phyloP scores from a whole-genome alignment of 2,888 invertebrate species.

The Agriopis aurantiaria region DNA sequence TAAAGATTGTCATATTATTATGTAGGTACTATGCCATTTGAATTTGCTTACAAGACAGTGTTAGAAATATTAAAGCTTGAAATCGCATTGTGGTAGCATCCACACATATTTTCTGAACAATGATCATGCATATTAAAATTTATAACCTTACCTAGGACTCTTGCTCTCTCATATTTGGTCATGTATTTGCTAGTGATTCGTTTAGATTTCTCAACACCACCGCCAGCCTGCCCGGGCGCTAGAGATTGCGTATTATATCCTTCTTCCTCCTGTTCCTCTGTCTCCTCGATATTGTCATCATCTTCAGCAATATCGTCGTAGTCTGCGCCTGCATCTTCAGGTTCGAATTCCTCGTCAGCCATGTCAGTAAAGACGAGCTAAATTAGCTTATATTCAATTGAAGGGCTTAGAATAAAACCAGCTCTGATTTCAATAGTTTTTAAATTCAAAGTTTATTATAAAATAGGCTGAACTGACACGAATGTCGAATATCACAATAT shows the following conservation, averaged over 20 bases:
- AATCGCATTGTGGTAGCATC: no score
- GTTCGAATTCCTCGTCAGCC: constrained; percentile 96
- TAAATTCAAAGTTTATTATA: not conserved
- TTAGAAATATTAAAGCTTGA: no score
- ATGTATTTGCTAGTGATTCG: constrained; percentile 99
- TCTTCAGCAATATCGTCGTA: constrained; percentile 95
- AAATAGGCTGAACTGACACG: no score
- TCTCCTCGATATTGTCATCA: constrained; percentile 94
- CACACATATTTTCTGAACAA: no score
- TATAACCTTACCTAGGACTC: constrained; percentile 72
- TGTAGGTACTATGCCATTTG: no score
- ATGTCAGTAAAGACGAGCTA: constrained; percentile 69
- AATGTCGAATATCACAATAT: no score
- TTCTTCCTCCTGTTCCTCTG: constrained; percentile 95
- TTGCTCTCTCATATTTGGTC: constrained; percentile 92
- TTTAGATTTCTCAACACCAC: constrained; percentile 94
- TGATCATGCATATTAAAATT: not conserved
- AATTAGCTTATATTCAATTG: not conserved
- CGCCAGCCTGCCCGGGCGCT: constrained; percentile 92
- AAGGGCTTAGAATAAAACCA: not conserved
- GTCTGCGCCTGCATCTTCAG: constrained; percentile 93
- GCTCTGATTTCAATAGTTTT: not conserved
- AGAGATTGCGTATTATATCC: constrained; percentile 94
- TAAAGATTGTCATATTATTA: no score
- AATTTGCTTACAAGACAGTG: no score